phyloP scores from a whole-genome alignment of 1,140 invertebrate species.

The Drosophila parvula region DNA sequence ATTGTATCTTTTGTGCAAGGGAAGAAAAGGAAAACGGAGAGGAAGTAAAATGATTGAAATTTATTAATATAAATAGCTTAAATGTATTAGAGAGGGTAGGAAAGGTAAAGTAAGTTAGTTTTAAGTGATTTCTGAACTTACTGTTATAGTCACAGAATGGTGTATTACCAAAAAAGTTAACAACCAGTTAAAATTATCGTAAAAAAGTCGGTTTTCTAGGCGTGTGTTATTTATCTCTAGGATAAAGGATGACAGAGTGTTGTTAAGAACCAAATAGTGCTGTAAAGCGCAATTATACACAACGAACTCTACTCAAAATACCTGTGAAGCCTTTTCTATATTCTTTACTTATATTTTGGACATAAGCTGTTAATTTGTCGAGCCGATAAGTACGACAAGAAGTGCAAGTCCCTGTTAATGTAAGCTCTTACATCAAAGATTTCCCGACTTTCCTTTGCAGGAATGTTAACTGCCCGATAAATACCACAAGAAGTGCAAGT shows the following conservation, averaged over 20 bases:
- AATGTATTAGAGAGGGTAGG: not conserved
- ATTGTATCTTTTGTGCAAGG: not conserved
- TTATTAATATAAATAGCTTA: not conserved
- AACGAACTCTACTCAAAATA: too few relatives aligned
- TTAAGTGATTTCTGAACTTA: not conserved
- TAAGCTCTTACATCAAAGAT: not conserved
- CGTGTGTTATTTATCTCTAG: not conserved
- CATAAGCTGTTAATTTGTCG: not conserved
- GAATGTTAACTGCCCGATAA: too few relatives aligned
- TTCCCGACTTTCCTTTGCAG: too few relatives aligned
- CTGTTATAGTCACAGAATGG: not conserved
- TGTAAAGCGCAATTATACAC: too few relatives aligned
- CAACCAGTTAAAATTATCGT: not conserved
- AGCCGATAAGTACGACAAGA: not conserved
- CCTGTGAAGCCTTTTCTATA: too few relatives aligned
- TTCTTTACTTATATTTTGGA: too few relatives aligned
- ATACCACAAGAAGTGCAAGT: too few relatives aligned
- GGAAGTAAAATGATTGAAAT: not conserved
- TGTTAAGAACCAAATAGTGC: not conserved
- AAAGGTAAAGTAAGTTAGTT: too few relatives aligned
- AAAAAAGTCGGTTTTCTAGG: not conserved
- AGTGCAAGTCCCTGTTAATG: not conserved
- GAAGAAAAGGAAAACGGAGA: not conserved
- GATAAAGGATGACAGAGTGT: not conserved
- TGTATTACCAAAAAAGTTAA: not conserved